Percentiles rank a stretch among this genome's conserved stretches.
Evolutionary conservation across 2,888 invertebrate genomes (phyloP).

Genomic region (Nezara viridula): DNA sequence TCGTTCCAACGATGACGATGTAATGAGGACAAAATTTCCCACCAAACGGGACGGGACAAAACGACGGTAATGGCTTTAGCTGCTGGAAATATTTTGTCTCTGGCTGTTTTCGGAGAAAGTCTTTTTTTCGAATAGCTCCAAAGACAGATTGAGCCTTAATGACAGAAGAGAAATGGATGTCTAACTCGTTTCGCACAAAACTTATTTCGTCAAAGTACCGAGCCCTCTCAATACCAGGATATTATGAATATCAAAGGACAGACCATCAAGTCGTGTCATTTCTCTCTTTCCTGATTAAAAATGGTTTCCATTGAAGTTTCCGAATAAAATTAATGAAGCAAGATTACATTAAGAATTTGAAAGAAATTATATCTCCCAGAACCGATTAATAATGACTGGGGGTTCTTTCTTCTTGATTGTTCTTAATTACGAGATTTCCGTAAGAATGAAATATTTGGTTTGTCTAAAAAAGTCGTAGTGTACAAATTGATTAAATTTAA

Average conservation of each 20-base stretch:
- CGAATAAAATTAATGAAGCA: neutral
- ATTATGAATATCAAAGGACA: neutral
- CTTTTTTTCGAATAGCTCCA: neutral
- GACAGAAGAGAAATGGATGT: neutral
- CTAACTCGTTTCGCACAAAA: neutral
- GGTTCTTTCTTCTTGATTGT: no score
- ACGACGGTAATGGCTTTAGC: neutral
- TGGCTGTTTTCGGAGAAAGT: neutral
- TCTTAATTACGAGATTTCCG: no score
- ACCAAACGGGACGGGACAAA: neutral
- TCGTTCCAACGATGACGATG: neutral
- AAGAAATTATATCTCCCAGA: neutral
- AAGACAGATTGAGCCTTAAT: neutral
- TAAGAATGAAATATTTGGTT: no score
- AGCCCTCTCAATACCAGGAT: neutral
- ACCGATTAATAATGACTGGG: no score
- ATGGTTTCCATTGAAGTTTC: neutral
- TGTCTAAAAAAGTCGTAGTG: no score
- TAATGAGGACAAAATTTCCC: neutral
- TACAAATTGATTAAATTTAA: no score
- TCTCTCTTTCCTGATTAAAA: neutral
- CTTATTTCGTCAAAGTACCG: neutral
- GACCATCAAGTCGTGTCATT: neutral
- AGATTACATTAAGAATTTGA: neutral
- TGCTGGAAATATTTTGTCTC: slow-evolving; percentile 6